Evolutionary conservation across 2,888 invertebrate species (phyloP).

Genomic region (Himalopsyche japonica): DNA sequence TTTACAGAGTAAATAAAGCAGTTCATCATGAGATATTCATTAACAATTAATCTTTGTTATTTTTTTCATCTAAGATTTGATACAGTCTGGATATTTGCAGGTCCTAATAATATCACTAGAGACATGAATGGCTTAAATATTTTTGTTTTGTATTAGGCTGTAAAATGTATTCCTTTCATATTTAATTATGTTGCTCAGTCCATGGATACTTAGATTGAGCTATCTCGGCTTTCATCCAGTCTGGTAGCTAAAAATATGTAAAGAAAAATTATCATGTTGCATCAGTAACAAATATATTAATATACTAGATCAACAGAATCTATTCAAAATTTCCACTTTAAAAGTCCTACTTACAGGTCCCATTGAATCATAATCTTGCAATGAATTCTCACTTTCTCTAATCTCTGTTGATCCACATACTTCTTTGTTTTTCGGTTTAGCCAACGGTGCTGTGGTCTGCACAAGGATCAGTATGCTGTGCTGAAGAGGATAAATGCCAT

Average conservation of each 20-base stretch:
- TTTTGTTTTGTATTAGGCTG: not conserved
- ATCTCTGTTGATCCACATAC: not conserved
- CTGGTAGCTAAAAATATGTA: slow-evolving; percentile 46
- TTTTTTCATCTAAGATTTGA: no score
- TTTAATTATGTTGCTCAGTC: slow-evolving; percentile 37
- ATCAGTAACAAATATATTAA: no score
- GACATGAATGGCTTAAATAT: no score
- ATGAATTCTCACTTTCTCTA: not conserved
- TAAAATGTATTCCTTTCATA: not conserved
- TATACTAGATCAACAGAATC: no score
- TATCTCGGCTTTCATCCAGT: slow-evolving; percentile 50
- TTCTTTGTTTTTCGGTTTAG: slow-evolving; percentile 33
- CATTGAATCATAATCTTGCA: slow-evolving; percentile 33
- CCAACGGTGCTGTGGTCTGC: slow-evolving; percentile 64
- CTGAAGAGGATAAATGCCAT: slow-evolving; percentile 59
- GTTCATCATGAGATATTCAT: no score
- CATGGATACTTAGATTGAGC: slow-evolving; percentile 46
- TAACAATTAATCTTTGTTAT: no score
- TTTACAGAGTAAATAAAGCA: no score
- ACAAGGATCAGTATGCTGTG: slow-evolving; percentile 64
- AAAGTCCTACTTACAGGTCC: slow-evolving; percentile 27
- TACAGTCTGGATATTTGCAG: no score
- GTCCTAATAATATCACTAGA: no score
- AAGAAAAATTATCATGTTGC: not conserved
- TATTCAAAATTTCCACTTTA: no score